Base-by-base conservation (phyloP, 2,888 invertebrate species). In the Pristionchus japonicus region DNA sequence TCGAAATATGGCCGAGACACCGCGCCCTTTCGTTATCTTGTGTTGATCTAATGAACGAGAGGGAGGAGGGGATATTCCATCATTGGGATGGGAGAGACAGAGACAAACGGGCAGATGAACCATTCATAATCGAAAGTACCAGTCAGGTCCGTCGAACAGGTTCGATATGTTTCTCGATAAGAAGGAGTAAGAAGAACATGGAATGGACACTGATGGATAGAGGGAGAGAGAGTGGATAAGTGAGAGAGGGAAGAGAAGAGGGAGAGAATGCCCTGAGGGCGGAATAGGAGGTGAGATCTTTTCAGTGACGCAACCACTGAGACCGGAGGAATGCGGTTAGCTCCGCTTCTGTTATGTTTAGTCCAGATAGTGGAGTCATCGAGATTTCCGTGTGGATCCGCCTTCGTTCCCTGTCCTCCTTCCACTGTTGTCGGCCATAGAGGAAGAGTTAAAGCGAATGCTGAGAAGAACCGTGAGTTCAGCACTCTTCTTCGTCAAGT, bases 41-140 rank as follows among this genome's bases (percentile, higher is more conserved):
- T 70, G 77, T 47, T 77, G 40, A 47, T 77, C 77, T 43, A 77
- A 43, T 40, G 74, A 37, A 40, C 40, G 77, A 23, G 77, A 23
- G 34, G 17, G 61, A 64, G 70, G 37, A 34, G 20, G 70, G 40
- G 77, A 77, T 77, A 40, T 77, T 77, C 77, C n/a, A 77, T 77
- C 77, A 77, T 43, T 43, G 43, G 43, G 43, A 74, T n/a, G n/a
- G n/a, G n/a, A n/a, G n/a, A n/a, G n/a, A n/a, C n/a, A n/a, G n/a
- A n/a, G n/a, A n/a, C 23, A 77, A 27, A 43, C 40, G 43, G 13
- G 43, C 77, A 17, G n/a, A n/a, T 17, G 27, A 43, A 77, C 47
- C 27, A 77, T 47, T 43, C 77, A 77, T 77, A 77, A 77, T 77
- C 77, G 77, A 77, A 77, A 77, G 77, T 77, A 77, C 77, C 77